Percentiles rank a stretch among this genome's conserved stretches.
phyloP scores from a whole-genome alignment of 1,140 invertebrate genomes.

The Liolophura sinensis region DNA sequence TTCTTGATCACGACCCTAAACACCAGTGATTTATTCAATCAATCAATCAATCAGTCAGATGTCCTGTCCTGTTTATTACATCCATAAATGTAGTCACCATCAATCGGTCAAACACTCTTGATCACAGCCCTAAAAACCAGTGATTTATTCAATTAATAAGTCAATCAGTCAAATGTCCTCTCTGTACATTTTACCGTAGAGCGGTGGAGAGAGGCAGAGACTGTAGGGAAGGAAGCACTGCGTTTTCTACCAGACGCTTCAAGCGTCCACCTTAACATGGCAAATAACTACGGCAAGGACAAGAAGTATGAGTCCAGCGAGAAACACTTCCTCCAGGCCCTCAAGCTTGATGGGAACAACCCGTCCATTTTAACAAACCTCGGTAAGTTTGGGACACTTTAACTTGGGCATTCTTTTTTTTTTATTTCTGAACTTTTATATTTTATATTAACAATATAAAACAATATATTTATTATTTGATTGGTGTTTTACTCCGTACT shows the following conservation, averaged over 20 bases:
- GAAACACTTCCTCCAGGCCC: conserved; percentile 75
- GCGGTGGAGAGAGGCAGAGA: conserved; percentile 70
- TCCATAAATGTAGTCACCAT: too few species aligned
- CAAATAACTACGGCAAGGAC: conserved; percentile 84
- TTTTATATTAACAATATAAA: neutral
- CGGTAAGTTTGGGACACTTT: conserved; percentile 63
- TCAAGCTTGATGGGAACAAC: conserved; percentile 70
- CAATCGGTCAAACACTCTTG: too few species aligned
- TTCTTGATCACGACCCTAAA: too few species aligned
- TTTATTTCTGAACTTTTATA: neutral
- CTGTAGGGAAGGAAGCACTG: conserved; percentile 71
- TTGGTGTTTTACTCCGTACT: too few species aligned
- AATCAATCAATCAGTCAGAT: neutral
- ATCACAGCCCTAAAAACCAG: too few species aligned
- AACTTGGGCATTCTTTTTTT: too few species aligned
- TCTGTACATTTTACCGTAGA: conserved; percentile 53
- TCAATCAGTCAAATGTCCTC: neutral
- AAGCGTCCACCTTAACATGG: conserved; percentile 80
- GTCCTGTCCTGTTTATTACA: too few species aligned
- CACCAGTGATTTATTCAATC: too few species aligned
- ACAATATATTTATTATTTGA: too few species aligned
- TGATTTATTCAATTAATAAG: too few species aligned
- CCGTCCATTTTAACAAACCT: conserved; percentile 83
- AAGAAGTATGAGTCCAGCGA: conserved; percentile 78
- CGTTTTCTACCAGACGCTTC: conserved; percentile 69